These are phyloP conservation scores for Ceyx margarethae DNA, from an alignment of 2,113 vertebrate genomes.

Conservation along the genomic window DNA sequence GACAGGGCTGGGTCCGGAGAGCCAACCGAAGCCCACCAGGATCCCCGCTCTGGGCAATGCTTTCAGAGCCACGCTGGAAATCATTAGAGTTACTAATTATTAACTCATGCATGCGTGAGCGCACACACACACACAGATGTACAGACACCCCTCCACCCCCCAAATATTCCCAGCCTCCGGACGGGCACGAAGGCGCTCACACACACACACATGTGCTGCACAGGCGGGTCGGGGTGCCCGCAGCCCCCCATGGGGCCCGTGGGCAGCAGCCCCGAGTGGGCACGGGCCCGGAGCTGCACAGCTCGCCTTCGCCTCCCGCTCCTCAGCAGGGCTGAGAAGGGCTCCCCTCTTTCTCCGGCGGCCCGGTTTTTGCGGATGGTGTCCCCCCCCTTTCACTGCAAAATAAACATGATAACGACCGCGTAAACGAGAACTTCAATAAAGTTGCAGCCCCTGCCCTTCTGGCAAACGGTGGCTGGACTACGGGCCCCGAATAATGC, in stretches of 20 bases:
- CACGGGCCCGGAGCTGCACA: not conserved
- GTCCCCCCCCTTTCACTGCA: not conserved
- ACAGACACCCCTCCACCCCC: not conserved
- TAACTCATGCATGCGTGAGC: slow-evolving; percentile 63
- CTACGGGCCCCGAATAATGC: not conserved
- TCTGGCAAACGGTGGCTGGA: not conserved
- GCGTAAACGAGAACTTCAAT: not conserved
- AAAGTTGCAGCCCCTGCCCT: not conserved
- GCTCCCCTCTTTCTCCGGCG: not conserved
- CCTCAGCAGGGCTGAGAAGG: not conserved
- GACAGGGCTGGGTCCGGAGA: not conserved
- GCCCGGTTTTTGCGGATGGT: not conserved
- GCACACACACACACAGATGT: slow-evolving; percentile 33
- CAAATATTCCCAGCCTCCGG: not conserved
- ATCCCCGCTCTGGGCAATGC: slow-evolving; percentile 52
- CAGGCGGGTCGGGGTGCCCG: not conserved
- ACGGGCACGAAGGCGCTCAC: not conserved
- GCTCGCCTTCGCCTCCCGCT: not conserved
- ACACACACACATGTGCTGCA: not conserved
- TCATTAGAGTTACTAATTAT: slow-evolving; percentile 61
- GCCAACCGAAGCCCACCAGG: slow-evolving; percentile 34
- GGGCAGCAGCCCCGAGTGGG: not conserved
- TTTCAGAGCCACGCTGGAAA: slow-evolving; percentile 49
- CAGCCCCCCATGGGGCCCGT: not conserved
- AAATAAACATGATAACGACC: not conserved